Percentiles rank a stretch among this genome's conserved stretches.
These are phyloP conservation scores for Drosophila orena DNA, from an alignment of 1,140 invertebrate genomes.

Conservation along the genomic window DNA sequence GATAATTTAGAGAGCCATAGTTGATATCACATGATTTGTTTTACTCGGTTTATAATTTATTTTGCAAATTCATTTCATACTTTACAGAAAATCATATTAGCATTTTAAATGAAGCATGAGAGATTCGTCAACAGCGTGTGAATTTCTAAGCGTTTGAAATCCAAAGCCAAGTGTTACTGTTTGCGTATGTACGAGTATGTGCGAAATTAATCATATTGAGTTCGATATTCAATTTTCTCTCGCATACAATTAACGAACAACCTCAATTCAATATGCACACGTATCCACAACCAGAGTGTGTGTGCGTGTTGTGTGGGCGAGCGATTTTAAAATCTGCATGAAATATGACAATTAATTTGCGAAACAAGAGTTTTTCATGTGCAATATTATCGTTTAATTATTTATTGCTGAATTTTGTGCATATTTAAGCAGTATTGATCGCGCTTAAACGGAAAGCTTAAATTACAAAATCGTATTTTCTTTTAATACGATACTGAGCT, in stretches of 20 bases:
- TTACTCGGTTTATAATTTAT: conserved; percentile 16
- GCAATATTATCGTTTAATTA: conserved; percentile 54
- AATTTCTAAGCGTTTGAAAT: conserved; percentile 27
- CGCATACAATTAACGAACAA: conserved; percentile 38
- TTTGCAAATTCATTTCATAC: conserved; percentile 10
- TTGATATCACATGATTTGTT: conserved; percentile 6
- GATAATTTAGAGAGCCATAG: conserved; percentile 1
- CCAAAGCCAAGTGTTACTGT: not conserved
- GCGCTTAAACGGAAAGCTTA: conserved; percentile 29
- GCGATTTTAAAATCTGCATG: conserved; percentile 53
- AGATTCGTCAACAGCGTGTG: conserved; percentile 2
- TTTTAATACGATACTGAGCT: conserved; percentile 3
- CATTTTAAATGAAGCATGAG: conserved; percentile 13
- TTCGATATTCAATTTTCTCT: conserved; percentile 43
- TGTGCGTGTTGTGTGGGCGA: conserved; percentile 11
- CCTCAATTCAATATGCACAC: conserved; percentile 26
- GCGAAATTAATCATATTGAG: conserved; percentile 50
- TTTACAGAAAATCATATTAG: not conserved
- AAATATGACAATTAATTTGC: conserved; percentile 58
- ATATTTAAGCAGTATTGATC: conserved; percentile 37
- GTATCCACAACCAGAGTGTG: not conserved
- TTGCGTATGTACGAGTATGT: conserved; percentile 4
- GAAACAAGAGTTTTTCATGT: conserved; percentile 30
- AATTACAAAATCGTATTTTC: conserved; percentile 14
- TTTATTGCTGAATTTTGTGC: conserved; percentile 38